Evolutionary conservation across 2,888 invertebrate genomes (phyloP).

Genomic region (Chloroclysta siterata): DNA sequence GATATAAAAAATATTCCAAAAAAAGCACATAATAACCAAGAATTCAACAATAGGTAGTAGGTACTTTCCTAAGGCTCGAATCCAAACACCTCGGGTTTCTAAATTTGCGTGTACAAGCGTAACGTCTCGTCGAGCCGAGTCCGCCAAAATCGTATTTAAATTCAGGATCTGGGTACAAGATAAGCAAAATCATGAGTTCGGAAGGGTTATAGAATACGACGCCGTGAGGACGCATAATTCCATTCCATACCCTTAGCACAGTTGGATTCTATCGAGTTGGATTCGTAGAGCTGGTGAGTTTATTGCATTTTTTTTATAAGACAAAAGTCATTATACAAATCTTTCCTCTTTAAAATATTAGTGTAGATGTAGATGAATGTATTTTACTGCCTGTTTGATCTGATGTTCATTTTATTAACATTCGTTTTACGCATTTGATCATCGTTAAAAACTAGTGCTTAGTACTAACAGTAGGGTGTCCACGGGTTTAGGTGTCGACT

Average conservation of each 20-base stretch:
- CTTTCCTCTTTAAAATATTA: too few relatives aligned
- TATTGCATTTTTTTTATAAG: too few relatives aligned
- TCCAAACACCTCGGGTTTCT: constrained; percentile 61
- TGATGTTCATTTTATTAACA: too few relatives aligned
- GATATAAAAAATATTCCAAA: too few relatives aligned
- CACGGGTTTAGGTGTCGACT: constrained; percentile 50
- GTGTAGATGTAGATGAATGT: too few relatives aligned
- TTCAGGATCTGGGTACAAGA: constrained; percentile 76
- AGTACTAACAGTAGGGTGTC: constrained; percentile 12
- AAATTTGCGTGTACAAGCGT: constrained; percentile 69
- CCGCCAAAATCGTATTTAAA: constrained; percentile 79
- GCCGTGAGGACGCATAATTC: constrained; percentile 82
- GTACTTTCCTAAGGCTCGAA: constrained; percentile 24
- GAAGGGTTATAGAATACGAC: constrained; percentile 78
- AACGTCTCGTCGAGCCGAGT: constrained; percentile 58
- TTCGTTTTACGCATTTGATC: too few relatives aligned
- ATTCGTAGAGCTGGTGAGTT: neutral
- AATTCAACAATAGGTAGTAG: constrained; percentile 12
- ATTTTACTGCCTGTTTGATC: too few relatives aligned
- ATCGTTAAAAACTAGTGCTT: constrained; percentile 5
- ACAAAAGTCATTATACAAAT: too few relatives aligned
- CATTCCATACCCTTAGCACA: constrained; percentile 54
- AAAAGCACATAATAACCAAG: neutral
- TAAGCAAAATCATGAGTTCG: constrained; percentile 82
- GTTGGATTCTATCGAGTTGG: constrained; percentile 50